These are phyloP conservation scores for Desoria tigrina DNA, from an alignment of 2,888 invertebrate species.

Conservation along the genomic window DNA sequence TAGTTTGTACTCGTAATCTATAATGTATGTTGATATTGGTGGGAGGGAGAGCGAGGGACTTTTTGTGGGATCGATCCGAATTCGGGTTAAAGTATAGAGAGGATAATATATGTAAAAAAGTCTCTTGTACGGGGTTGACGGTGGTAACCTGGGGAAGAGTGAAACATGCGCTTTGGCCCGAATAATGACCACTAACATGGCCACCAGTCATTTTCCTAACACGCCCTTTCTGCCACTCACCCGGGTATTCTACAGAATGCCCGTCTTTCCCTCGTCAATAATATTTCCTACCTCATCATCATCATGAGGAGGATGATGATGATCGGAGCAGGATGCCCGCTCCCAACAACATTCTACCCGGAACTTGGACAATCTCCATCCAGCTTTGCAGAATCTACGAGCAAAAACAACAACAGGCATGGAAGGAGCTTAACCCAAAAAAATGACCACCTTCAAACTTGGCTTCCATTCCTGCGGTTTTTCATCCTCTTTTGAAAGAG, in stretches of 20 bases:
- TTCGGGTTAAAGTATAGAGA: conserved; percentile 15
- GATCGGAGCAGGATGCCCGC: conserved; percentile 1
- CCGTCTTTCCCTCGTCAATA: conserved; percentile 35
- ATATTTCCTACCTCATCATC: conserved; percentile 23
- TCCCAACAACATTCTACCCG: background rate
- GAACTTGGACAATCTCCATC: too few species aligned
- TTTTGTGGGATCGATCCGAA: conserved; percentile 6
- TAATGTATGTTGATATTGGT: too few species aligned
- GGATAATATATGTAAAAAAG: too few species aligned
- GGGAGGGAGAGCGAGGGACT: background rate
- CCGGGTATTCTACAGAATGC: conserved; percentile 21
- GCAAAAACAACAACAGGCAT: too few species aligned
- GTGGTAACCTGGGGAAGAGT: conserved; percentile 22
- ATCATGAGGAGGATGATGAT: too few species aligned
- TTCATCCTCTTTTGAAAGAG: too few species aligned
- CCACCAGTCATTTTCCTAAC: conserved; percentile 55
- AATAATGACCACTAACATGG: conserved; percentile 55
- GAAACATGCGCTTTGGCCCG: conserved; percentile 54
- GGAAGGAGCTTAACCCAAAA: too few species aligned
- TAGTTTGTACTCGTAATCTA: too few species aligned
- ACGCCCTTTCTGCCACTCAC: conserved; percentile 52
- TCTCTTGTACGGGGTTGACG: background rate
- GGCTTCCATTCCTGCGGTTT: too few species aligned
- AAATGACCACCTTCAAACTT: too few species aligned
- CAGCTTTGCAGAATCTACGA: too few species aligned